These are phyloP conservation scores for Crossaster papposus DNA, from an alignment of 53 echinoderm and acorn worm genomes.

Conservation along the genomic window DNA sequence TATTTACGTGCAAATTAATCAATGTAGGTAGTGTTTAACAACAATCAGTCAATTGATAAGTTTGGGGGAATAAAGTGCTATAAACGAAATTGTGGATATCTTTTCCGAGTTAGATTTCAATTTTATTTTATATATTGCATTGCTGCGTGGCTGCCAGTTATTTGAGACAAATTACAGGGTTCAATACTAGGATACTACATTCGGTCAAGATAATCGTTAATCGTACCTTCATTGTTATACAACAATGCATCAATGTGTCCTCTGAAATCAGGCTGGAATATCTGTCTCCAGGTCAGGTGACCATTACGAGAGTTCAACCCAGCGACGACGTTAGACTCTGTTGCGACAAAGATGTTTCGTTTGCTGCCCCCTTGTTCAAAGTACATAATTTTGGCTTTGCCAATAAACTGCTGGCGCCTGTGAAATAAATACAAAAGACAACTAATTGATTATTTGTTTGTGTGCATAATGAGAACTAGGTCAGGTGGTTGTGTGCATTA, in stretches of 20 bases:
- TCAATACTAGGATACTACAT: background rate
- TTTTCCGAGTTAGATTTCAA: no score
- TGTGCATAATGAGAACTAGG: no score
- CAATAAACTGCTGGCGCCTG: slow-evolving; percentile 91
- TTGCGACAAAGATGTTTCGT: slow-evolving; percentile 81
- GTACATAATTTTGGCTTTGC: slow-evolving; percentile 67
- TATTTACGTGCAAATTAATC: background rate
- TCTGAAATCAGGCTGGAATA: slow-evolving; percentile 61
- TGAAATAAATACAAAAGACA: background rate
- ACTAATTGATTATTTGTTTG: background rate
- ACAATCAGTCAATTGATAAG: no score
- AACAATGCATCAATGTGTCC: slow-evolving; percentile 79
- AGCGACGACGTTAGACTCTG: slow-evolving; percentile 88
- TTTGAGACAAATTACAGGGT: background rate
- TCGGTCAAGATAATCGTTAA: background rate
- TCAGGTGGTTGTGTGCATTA: no score
- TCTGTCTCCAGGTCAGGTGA: slow-evolving; percentile 87
- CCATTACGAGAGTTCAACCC: slow-evolving; percentile 72
- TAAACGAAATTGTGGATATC: no score
- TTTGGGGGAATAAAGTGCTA: no score
- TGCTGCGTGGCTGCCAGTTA: no score
- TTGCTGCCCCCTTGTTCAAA: slow-evolving; percentile 81
- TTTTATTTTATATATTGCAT: no score
- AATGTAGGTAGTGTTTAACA: no score
- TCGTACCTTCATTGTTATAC: slow-evolving; percentile 76